These are phyloP conservation scores for Paracentrotus lividus DNA, from an alignment of 53 echinoderm and acorn worm genomes.

Conservation along the genomic window DNA sequence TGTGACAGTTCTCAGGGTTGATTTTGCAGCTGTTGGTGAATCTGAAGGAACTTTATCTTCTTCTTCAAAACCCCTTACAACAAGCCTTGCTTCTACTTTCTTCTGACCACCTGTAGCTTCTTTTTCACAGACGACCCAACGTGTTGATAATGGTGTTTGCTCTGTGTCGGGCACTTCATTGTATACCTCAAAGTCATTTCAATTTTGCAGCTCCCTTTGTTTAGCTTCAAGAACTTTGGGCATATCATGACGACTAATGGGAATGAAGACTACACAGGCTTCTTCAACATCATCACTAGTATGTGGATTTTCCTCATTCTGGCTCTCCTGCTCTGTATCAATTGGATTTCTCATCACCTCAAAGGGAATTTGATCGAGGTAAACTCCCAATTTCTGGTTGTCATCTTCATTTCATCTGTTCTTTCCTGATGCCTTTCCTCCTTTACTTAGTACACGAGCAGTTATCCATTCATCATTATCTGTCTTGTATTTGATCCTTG, in stretches of 20 bases:
- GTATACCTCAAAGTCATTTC: slow-evolving; percentile 72
- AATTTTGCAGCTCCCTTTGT: slow-evolving; percentile 64
- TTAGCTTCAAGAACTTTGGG: slow-evolving; percentile 61
- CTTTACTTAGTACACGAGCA: neutral
- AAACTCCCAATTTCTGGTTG: neutral
- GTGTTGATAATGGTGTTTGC: slow-evolving; percentile 63
- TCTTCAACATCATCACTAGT: neutral
- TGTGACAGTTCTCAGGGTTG: neutral
- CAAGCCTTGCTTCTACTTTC: slow-evolving; percentile 66
- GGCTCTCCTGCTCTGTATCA: neutral
- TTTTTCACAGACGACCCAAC: slow-evolving; percentile 76
- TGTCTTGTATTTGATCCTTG: neutral
- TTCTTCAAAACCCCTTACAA: slow-evolving; percentile 75
- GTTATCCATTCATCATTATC: neutral
- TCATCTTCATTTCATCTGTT: neutral
- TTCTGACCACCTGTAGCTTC: slow-evolving; percentile 63
- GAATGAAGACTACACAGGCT: slow-evolving; percentile 61
- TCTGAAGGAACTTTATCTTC: slow-evolving; percentile 67
- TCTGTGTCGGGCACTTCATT: slow-evolving; percentile 60
- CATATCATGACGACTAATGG: neutral
- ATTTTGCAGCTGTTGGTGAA: slow-evolving; percentile 75
- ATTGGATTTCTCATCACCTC: neutral
- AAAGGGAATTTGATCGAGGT: neutral
- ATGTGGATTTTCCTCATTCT: too few relatives aligned
- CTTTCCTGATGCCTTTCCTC: neutral